Conservation (phyloP, 2,113 vertebrate genomes). For the Pteruthius melanotis region DNA sequence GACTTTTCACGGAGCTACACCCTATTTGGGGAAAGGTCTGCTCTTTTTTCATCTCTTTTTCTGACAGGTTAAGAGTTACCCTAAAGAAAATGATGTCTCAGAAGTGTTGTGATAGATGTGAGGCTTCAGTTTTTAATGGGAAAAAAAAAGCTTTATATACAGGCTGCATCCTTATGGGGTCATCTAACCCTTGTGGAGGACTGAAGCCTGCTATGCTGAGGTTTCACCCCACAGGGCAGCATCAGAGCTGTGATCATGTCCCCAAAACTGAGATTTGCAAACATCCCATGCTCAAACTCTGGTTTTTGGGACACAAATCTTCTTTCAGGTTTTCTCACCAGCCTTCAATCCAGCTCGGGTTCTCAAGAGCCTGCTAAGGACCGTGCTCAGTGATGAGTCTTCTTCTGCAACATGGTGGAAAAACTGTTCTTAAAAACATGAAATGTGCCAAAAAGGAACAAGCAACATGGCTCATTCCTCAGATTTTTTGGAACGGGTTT, state of each 20-base stretch:
- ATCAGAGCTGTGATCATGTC: neutral
- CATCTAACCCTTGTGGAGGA: neutral
- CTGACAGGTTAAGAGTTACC: neutral
- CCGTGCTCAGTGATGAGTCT: neutral
- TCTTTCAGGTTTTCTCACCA: neutral
- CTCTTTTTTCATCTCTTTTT: neutral
- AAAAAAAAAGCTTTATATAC: neutral
- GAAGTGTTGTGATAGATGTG: neutral
- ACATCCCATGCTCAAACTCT: neutral
- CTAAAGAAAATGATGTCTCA: neutral
- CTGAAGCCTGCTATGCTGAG: accelerated
- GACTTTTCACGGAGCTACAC: neutral
- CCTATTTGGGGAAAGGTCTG: neutral
- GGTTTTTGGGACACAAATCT: neutral
- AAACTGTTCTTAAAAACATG: neutral
- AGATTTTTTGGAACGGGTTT: neutral
- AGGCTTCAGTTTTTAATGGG: neutral
- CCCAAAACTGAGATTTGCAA: neutral
- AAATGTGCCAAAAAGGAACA: neutral
- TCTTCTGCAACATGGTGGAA: neutral
- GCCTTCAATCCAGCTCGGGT: neutral
- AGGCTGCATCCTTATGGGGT: neutral
- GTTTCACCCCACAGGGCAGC: neutral
- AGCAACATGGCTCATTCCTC: neutral
- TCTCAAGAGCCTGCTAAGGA: neutral